Evolutionary conservation across 2,797 vertebrate genomes (phyloP).

Genomic region (Sylvia borin): DNA sequence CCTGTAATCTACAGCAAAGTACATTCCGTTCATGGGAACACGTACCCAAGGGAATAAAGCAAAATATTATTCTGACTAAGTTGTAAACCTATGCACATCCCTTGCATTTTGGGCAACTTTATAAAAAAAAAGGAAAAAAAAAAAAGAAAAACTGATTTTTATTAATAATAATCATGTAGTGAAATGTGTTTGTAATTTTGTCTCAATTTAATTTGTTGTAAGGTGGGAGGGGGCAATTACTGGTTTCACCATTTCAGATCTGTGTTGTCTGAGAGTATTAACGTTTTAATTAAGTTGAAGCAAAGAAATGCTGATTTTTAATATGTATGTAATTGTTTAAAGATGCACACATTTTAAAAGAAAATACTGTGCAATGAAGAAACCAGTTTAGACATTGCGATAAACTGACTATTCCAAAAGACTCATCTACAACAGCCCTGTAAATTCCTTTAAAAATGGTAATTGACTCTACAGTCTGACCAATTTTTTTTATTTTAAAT

Average conservation of each 20-base stretch:
- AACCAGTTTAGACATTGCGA: constrained; percentile 87
- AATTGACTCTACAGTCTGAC: constrained; percentile 91
- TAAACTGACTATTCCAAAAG: constrained; percentile 84
- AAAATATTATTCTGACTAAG: constrained; percentile 81
- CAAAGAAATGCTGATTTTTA: constrained; percentile 87
- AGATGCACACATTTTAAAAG: constrained; percentile 89
- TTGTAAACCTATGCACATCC: constrained; percentile 95
- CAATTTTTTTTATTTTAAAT: constrained; percentile 90
- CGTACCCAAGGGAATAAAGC: constrained; percentile 83
- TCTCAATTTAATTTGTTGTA: constrained; percentile 90
- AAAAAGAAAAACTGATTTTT: constrained; percentile 83
- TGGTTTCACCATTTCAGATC: constrained; percentile 90
- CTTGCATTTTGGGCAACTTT: constrained; percentile 93
- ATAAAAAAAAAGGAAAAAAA: constrained; percentile 80
- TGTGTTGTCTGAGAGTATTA: constrained; percentile 95
- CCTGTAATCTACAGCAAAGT: constrained; percentile 87
- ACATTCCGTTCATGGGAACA: constrained; percentile 93
- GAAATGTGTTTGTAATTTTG: constrained; percentile 96
- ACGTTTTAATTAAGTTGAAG: constrained; percentile 88
- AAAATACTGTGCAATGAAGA: constrained; percentile 82
- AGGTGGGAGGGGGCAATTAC: constrained; percentile 82
- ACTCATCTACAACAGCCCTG: constrained; percentile 88
- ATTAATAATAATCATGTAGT: constrained; percentile 94
- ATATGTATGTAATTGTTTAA: constrained; percentile 96
- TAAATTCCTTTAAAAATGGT: constrained; percentile 91